Evolutionary conservation across 2,113 vertebrate species (phyloP).

Genomic region (Mustela nigripes): DNA sequence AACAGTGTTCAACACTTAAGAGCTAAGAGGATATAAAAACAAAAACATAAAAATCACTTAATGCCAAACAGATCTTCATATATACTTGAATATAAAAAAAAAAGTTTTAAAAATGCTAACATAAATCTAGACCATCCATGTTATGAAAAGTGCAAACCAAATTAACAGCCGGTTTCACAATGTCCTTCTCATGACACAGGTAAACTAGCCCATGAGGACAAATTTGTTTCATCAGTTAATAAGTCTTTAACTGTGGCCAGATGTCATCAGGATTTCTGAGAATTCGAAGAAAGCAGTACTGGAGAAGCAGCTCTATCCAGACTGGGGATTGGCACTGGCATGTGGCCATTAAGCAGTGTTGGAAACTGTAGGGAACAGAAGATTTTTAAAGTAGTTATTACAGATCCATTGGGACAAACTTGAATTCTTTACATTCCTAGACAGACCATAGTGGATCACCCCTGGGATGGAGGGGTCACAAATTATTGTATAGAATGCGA

Average conservation of each 20-base stretch:
- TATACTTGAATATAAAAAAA: conserved; percentile 88
- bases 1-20: conserved; percentile 91
- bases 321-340: conserved; percentile 94
- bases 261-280: conserved; percentile 95
- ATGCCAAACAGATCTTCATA: conserved; percentile 91
- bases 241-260: conserved; percentile 83
- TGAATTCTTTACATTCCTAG: neutral
- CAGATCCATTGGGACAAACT: neutral
- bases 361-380: conserved; percentile 92
- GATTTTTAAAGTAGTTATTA: conserved; percentile 73
- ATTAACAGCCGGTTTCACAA: conserved; percentile 87
- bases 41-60: conserved; percentile 89
- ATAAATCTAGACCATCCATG: conserved; percentile 88
- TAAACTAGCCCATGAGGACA: conserved; percentile 85
- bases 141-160: conserved; percentile 92
- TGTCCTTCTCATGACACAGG: conserved; percentile 89
- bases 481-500: neutral
- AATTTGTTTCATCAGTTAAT: conserved; percentile 83
- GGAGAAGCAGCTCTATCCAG: conserved; percentile 96
- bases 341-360: conserved; percentile 95
- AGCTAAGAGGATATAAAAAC: conserved; percentile 87
- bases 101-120: conserved; percentile 88
- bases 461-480: neutral
- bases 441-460: neutral
- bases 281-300: conserved; percentile 92